A percentile compares a stretch with the other conserved stretches of the same genome.
These are phyloP conservation scores for Danaus melanippus DNA, from an alignment of 1,140 invertebrate genomes.

Conservation along the genomic window DNA sequence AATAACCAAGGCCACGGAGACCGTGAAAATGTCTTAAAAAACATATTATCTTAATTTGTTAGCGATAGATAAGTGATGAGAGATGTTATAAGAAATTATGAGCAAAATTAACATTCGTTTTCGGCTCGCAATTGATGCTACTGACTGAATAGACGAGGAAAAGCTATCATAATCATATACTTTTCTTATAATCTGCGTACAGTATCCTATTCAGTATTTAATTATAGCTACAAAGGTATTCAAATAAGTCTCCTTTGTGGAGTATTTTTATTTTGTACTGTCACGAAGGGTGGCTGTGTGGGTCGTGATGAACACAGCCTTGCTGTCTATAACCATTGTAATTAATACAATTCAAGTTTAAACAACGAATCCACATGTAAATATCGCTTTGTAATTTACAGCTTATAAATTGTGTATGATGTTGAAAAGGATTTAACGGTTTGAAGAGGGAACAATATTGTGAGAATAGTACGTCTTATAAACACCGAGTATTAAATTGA, in stretches of 20 bases:
- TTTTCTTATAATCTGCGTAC: constrained; percentile 26
- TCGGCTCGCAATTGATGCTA: background rate
- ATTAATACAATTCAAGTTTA: constrained; percentile 38
- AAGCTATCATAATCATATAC: constrained; percentile 6
- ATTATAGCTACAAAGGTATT: constrained; percentile 35
- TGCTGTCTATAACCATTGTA: constrained; percentile 32
- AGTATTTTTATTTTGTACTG: constrained; percentile 27
- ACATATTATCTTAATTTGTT: background rate
- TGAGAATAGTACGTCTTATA: no score
- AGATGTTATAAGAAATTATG: background rate
- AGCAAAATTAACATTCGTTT: constrained; percentile 2
- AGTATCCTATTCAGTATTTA: constrained; percentile 25
- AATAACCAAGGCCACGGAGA: constrained; percentile 20
- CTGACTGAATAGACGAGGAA: background rate
- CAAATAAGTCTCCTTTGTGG: constrained; percentile 27
- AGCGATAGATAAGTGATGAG: background rate
- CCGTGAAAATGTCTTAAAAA: constrained; percentile 10
- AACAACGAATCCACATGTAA: constrained; percentile 30
- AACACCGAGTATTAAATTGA: constrained; percentile 3
- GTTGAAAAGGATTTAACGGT: constrained; percentile 9
- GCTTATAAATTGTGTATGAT: constrained; percentile 25
- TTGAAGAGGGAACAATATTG: background rate
- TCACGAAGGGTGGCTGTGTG: constrained; percentile 34
- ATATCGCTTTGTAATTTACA: constrained; percentile 31
- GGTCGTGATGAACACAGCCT: constrained; percentile 43